Percentiles rank a stretch among this genome's conserved stretches.
Evolutionary conservation across 2,888 invertebrate species (phyloP).

Genomic region (Zhuqinia jingwanae): DNA sequence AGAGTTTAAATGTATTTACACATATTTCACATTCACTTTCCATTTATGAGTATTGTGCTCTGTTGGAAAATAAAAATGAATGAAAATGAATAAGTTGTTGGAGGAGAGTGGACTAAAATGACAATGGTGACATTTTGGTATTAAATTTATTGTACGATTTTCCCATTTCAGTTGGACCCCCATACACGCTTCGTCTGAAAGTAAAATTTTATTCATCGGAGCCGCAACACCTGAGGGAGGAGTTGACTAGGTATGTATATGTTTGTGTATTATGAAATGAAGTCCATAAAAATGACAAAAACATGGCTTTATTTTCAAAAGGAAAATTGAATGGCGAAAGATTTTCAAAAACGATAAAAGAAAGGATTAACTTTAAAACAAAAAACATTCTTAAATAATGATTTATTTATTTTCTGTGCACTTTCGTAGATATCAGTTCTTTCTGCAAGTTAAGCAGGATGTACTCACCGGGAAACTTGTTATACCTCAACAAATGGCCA

Average conservation of each 20-base stretch:
- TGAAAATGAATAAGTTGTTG: neutral
- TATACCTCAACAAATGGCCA: constrained; percentile 88
- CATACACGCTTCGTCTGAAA: constrained; percentile 95
- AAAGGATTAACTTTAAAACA: neutral
- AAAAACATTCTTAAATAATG: neutral
- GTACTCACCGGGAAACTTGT: constrained; percentile 94
- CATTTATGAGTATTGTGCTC: constrained; percentile 25
- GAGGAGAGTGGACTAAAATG: neutral
- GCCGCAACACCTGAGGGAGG: constrained; percentile 97
- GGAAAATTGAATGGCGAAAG: neutral
- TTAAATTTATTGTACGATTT: constrained; percentile 45
- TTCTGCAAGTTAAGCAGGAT: constrained; percentile 98
- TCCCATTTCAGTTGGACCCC: constrained; percentile 92
- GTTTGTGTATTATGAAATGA: neutral
- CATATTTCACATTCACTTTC: neutral
- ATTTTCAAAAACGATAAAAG: constrained; percentile 4
- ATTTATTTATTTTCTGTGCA: neutral
- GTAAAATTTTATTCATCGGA: constrained; percentile 99
- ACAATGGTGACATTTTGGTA: neutral
- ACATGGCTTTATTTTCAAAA: neutral
- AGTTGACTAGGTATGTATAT: constrained; percentile 91
- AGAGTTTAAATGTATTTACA: too few species aligned
- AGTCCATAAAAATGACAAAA: constrained; percentile 9
- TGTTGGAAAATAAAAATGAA: constrained; percentile 2
- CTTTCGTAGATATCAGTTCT: constrained; percentile 91